Conservation (phyloP, 2,797 vertebrate genomes). For the Bradypus variegatus region DNA sequence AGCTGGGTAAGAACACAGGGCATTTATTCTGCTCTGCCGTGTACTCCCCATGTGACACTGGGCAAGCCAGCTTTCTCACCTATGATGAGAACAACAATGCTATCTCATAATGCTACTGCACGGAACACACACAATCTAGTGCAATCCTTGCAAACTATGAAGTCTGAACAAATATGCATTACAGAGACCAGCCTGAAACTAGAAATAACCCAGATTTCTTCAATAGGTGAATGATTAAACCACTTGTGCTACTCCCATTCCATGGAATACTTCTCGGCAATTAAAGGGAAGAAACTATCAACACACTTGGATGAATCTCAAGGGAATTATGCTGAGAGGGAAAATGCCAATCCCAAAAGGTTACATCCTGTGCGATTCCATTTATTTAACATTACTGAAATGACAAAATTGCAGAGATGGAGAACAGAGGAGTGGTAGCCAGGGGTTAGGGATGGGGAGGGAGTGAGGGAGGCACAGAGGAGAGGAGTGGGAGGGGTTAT, state of each 20-base stretch:
- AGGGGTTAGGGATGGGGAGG: no score
- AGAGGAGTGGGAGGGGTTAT: no score
- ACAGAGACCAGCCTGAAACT: rapidly evolving
- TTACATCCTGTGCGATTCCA: no score
- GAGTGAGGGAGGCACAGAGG: no score
- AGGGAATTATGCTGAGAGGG: no score
- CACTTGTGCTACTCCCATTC: neutral
- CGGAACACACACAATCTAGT: neutral
- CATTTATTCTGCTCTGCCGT: neutral
- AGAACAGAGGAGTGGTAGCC: no score
- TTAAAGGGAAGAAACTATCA: no score
- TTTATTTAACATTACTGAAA: no score
- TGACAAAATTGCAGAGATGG: no score
- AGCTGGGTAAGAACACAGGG: neutral
- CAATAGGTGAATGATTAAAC: neutral
- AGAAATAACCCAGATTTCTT: neutral
- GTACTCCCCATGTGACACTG: neutral
- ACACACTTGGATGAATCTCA: no score
- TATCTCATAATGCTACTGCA: neutral
- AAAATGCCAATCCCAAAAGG: no score
- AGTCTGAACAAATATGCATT: neutral
- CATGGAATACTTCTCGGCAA: no score
- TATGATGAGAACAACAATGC: neutral
- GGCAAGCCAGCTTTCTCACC: neutral
- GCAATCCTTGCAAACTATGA: neutral